Percentiles rank a stretch among this genome's conserved stretches.
These are phyloP conservation scores for Drosophila elegans DNA, from an alignment of 1,140 invertebrate species.

Conservation along the genomic window DNA sequence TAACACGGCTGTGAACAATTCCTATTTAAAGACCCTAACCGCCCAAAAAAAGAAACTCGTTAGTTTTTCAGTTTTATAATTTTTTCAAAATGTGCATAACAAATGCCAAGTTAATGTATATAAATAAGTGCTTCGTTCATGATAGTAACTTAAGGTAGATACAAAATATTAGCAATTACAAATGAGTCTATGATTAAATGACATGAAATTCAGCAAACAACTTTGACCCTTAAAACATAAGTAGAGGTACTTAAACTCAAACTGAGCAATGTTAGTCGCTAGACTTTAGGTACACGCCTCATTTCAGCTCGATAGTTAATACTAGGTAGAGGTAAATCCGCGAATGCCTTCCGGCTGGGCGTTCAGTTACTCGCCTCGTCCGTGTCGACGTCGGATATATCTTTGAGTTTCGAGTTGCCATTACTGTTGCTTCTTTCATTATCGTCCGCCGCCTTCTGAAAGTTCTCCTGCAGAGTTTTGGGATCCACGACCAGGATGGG, in stretches of 20 bases:
- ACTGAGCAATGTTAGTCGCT: conserved; percentile 43
- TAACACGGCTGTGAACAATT: background rate
- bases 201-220: conserved; percentile 49
- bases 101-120: conserved; percentile 68
- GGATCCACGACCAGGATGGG: conserved; percentile 87
- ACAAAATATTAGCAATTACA: conserved; percentile 33
- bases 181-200: conserved; percentile 46
- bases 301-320: conserved; percentile 67
- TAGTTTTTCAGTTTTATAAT: background rate
- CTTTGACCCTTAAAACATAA: conserved; percentile 62
- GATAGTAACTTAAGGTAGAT: conserved; percentile 50
- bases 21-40: background rate
- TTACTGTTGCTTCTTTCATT: conserved; percentile 52
- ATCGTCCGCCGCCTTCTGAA: conserved; percentile 65
- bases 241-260: conserved; percentile 57
- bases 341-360: background rate
- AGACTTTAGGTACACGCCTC: conserved; percentile 59
- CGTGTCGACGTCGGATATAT: conserved; percentile 79
- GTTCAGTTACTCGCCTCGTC: conserved; percentile 80
- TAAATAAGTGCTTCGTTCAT: conserved; percentile 69
- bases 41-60: background rate
- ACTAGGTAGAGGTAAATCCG: conserved; percentile 42
- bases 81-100: conserved; percentile 45
- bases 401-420: conserved; percentile 63
- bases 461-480: conserved; percentile 68